phyloP scores from a whole-genome alignment of 2,888 invertebrate species.

The Tachina fera region DNA sequence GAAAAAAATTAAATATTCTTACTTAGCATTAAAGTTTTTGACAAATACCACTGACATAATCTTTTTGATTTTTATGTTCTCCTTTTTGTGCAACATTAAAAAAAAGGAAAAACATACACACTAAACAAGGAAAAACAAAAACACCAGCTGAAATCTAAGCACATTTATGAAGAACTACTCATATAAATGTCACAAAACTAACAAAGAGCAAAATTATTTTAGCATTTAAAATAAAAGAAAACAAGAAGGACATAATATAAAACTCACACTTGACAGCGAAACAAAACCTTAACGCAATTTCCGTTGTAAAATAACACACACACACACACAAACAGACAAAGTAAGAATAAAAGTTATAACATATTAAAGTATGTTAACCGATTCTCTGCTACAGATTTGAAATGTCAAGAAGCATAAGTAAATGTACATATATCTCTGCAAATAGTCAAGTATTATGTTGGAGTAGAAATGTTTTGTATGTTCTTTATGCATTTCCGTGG shows the following conservation, averaged over 20 bases:
- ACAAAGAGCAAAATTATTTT: conserved; percentile 43
- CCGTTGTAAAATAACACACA: conserved; percentile 14
- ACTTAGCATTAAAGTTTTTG: background rate
- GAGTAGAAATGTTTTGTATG: background rate
- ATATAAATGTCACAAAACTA: conserved; percentile 33
- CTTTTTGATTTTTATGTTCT: background rate
- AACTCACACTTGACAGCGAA: conserved; percentile 46
- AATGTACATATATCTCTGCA: no score
- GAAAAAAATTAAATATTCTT: no score
- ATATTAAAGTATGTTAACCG: conserved; percentile 24
- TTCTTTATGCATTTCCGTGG: background rate
- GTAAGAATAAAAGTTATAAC: background rate
- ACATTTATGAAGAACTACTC: conserved; percentile 25
- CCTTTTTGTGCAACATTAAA: background rate
- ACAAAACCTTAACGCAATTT: conserved; percentile 49
- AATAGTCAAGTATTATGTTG: background rate
- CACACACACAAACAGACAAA: background rate
- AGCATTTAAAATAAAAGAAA: conserved; percentile 25
- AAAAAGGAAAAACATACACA: background rate
- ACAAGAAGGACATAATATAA: conserved; percentile 1
- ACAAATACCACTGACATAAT: conserved; percentile 35
- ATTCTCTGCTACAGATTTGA: background rate
- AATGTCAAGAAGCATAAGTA: background rate
- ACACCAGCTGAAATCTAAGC: conserved; percentile 15
- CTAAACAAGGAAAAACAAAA: conserved; percentile 13